These are phyloP conservation scores for Carapus acus DNA, from an alignment of 2,797 vertebrate species.

Conservation along the genomic window DNA sequence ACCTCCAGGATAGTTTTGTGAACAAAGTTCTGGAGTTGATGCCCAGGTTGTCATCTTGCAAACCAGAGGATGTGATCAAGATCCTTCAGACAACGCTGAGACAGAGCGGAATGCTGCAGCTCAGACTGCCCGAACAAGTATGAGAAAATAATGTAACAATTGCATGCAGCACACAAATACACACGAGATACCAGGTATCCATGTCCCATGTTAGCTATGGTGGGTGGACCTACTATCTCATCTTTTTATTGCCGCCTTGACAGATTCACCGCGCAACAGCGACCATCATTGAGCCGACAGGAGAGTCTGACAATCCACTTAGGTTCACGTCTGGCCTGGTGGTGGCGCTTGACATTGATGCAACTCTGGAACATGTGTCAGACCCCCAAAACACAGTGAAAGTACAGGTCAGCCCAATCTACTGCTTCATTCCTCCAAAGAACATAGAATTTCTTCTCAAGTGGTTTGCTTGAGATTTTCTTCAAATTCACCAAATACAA, in stretches of 20 bases:
- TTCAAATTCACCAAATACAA: no score
- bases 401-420: conserved; percentile 78
- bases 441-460: no score
- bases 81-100: conserved; percentile 88
- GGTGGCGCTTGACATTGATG: conserved; percentile 89
- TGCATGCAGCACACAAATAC: no score
- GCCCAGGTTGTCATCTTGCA: conserved; percentile 86
- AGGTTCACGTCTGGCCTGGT: conserved; percentile 90
- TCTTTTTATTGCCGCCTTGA: neutral
- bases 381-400: conserved; percentile 88
- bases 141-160: neutral
- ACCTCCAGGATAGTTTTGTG: conserved; percentile 91
- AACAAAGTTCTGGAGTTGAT: conserved; percentile 89
- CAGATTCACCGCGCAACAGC: conserved; percentile 88
- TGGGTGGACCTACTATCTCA: no score
- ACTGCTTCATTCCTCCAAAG: no score
- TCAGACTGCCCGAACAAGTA: conserved; percentile 86
- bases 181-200: no score
- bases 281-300: conserved; percentile 89
- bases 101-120: conserved; percentile 85
- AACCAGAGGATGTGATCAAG: conserved; percentile 86
- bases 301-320: conserved; percentile 93
- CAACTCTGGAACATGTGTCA: conserved; percentile 87
- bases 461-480: no score
- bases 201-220: no score